Base-by-base conservation (phyloP, 2,888 invertebrate species). In the Metallyticus violacea region DNA sequence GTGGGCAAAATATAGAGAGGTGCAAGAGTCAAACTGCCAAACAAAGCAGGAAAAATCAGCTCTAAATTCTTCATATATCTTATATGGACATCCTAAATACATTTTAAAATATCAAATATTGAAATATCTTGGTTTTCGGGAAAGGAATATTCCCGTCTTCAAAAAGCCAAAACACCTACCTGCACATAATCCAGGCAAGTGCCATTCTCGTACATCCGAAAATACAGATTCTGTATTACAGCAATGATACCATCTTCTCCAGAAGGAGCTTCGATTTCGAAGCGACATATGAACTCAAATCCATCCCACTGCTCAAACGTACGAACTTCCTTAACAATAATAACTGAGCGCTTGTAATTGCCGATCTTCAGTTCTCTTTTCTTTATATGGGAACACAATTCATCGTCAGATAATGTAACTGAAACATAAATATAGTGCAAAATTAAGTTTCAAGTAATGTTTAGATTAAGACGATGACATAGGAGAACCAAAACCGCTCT, bases 161-260 rank as follows among this genome's bases (percentile, higher is more conserved):
- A n/a, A n/a, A n/a, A n/a, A n/a, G n/a, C n/a, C n/a, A n/a, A n/a
- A n/a, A n/a, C 15, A 62, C 26, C 28, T 83, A 83, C 83, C 77
- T 83, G 26, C 2, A 83, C 22, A 26, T 40, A 83, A 28, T 83
- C 83, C 77, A 83, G 6, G n/a, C 83, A 83, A 1, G 26, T 22
- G 6, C 83, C 83, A 77, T 76, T 7, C 25, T 28, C 77, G 77
- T 83, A 4, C 7, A 4, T 76, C 15, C 83, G 76, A 7, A 83
- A 77, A 29, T 27, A 28, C 15, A 83, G 29, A 29, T 83, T 83
- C 83, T 77, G 83, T 62, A 83, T 83, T 7, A 83, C 83, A 77
- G 83, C 83, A 28, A 83, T 83, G 7, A 83, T 5, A n/a, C 83
- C 83, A 83, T 77, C 83, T n/a, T n/a, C n/a, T 77, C 77, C 83